Evolutionary conservation across 2,113 vertebrate genomes (phyloP), one percentile per base, ranked within the genome.

Genomic region (Forbesichthys agassizii): DNA sequence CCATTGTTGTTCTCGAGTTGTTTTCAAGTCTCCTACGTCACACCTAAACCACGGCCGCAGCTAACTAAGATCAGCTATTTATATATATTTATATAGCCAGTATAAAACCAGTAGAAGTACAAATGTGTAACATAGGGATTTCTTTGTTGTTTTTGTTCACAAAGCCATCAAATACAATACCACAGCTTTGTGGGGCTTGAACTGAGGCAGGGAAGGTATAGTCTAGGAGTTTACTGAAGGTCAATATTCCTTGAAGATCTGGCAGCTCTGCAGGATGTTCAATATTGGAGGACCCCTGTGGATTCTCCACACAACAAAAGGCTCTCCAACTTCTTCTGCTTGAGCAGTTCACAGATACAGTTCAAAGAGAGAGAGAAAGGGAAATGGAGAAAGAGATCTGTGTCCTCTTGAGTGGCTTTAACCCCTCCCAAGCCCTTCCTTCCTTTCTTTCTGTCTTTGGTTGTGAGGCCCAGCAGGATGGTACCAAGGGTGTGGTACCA

Each of bases 251-350:
- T n/a, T 36, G 46, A 16, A 68, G 54, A 60, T 61, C 36, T 16
- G 54, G 14, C 61, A 59, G 60, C 56, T 57, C 6, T 73, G 59
- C n/a, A 54, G 57, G 71, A 47, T 76, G 48, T 73, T 91, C 74
- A 88, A 90, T 88, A 86, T 86, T 90, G 78, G 66, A 91, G 80
- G 77, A 83, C 61, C 27, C 0, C 62, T 62, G 73, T 14, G 8
- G 46, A 66, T 64, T 61, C 78, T 46, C 33, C 59, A 49, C 66
- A 48, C 60, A 71, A 83, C 77, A 85, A 87, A 86, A 83, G 69
- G 57, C 60, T 74, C 80, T 79, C 88, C 79, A 85, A 68, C 73
- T 33, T 51, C 53, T 80, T 90, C 66, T 64, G 65, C 85, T 86
- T 66, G 72, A 75, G 73, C 80, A 73, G 48, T 18, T 64, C 63